Conservation (phyloP, 2,888 invertebrate genomes). For the Syrphus vitripennis region DNA sequence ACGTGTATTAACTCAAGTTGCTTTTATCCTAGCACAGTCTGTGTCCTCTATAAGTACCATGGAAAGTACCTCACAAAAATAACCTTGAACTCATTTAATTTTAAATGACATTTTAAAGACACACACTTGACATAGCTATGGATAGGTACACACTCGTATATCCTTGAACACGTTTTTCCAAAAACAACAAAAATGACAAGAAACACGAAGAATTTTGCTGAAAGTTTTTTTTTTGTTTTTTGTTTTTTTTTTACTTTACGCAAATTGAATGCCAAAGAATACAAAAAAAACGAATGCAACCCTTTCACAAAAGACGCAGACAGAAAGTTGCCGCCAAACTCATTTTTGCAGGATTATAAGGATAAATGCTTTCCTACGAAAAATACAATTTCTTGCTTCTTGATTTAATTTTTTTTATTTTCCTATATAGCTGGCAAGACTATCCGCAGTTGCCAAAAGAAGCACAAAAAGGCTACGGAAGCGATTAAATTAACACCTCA, state of each 20-base stretch:
- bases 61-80: slow-evolving; percentile 4
- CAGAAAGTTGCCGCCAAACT: neutral
- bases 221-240: slow-evolving; percentile 45
- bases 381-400: neutral
- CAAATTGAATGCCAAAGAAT: slow-evolving; percentile 44
- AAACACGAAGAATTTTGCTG: slow-evolving; percentile 5
- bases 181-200: slow-evolving; percentile 7
- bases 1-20: slow-evolving; percentile 25
- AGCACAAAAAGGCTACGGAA: neutral
- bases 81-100: slow-evolving; percentile 50
- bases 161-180: slow-evolving; percentile 29
- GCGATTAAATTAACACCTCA: slow-evolving; percentile 5
- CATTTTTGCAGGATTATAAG: slow-evolving; percentile 1
- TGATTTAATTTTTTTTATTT: neutral
- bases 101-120: slow-evolving; percentile 41
- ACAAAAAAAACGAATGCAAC: neutral
- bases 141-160: too few species aligned
- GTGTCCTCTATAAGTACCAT: neutral
- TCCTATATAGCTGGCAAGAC: neutral
- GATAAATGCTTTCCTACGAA: neutral
- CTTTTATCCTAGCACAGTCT: neutral
- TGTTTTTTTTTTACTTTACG: neutral
- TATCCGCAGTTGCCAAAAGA: too few species aligned
- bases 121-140: slow-evolving; percentile 12
- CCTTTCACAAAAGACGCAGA: neutral